Base-by-base conservation (phyloP, 64 coral and sea anemone genomes). In the Montipora foliosa region DNA sequence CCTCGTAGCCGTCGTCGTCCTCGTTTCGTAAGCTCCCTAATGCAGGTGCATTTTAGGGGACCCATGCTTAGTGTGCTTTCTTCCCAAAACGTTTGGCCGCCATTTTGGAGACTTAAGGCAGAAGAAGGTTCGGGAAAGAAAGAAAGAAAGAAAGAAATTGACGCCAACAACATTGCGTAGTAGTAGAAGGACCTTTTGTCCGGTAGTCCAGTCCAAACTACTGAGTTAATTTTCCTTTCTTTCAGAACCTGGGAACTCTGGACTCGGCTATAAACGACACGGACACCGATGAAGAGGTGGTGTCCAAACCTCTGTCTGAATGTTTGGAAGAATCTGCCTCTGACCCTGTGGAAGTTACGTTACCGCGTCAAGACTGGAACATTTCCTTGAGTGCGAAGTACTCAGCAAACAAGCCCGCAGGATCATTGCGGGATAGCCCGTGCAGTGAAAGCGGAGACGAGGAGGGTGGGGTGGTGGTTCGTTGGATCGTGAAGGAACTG, bases 291-390 rank as follows among this genome's bases (percentile, higher is more conserved):
- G 89, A 90, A 83, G 95, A 96, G 47, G 25, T 77, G 8, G 21
- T 77, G 8, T 76, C 84, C 10, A 84, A 91, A 47, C 69, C 86
- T 24, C 53, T 77, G 61, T 47, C 78, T 4, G 87, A 87, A 7
- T 90, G 92, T 25, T 97, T 87, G 10, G 90, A 88, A 46, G 95
- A 97, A 76, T 48, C 92, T 25, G 47, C 82, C 21, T 97, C 95
- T 47, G 75, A 94, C 19, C 88, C 92, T 24, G 75, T 97, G 17
- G 95, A 94, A 61, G 85, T 97, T 2, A 70, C 59, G 16, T 75
- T 97, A 13, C 95, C 95, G 47, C 83, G 92, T 48, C 95, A 97
- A 51, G 92, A 97, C 9, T 92, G 79, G 90, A 75, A 79, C 16
- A 60, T 68, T 47, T 87, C 49, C 13, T 9, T 97, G 9, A 94